phyloP scores from a whole-genome alignment of 2,113 vertebrate species.

The Megalops atlanticus region DNA sequence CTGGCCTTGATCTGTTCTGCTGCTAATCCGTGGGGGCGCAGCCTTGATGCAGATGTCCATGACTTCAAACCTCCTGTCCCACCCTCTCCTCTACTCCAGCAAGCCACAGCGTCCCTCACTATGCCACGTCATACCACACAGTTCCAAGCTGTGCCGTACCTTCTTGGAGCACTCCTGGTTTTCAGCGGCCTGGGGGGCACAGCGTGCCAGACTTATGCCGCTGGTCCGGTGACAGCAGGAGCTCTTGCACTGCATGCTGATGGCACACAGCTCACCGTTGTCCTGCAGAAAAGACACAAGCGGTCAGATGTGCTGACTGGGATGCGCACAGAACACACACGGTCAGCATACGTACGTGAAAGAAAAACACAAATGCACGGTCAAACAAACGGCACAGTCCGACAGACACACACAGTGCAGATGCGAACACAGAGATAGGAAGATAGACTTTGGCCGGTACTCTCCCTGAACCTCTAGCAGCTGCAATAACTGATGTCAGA shows the following conservation, averaged over 20 bases:
- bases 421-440: too few species aligned
- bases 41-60: not conserved
- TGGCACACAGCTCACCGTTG: conserved; percentile 66
- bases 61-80: not conserved
- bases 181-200: conserved; percentile 57
- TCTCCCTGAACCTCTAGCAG: too few species aligned
- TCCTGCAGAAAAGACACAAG: conserved; percentile 57
- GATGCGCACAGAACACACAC: too few species aligned
- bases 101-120: not conserved
- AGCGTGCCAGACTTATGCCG: conserved; percentile 65
- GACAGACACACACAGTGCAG: too few species aligned
- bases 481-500: too few species aligned
- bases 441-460: too few species aligned
- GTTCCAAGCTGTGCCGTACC: conserved; percentile 46
- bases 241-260: conserved; percentile 74
- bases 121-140: not conserved
- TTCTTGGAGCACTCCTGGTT: conserved; percentile 62
- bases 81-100: not conserved
- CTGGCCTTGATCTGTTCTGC: not conserved
- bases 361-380: not conserved
- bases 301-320: not conserved
- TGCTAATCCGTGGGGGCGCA: not conserved
- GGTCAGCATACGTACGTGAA: too few species aligned
- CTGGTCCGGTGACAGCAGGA: conserved; percentile 54
- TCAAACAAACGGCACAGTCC: not conserved